A percentile compares a stretch with the other conserved stretches of the same genome.
Evolutionary conservation across 2,797 vertebrate genomes (phyloP).

Genomic region (Lepus townsendii): DNA sequence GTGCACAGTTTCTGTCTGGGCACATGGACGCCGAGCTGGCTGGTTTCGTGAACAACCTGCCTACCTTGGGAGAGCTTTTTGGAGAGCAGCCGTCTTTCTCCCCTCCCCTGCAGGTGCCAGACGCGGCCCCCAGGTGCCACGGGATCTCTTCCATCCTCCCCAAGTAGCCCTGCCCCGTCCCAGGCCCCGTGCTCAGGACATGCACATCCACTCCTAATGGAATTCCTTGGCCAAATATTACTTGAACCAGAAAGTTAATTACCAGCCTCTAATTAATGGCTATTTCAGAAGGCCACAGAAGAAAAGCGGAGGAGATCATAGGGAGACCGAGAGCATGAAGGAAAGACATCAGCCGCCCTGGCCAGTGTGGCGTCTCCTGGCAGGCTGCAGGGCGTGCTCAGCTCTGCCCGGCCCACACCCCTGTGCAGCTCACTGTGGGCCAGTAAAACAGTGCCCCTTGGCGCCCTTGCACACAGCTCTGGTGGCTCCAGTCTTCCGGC

Average conservation of each 20-base stretch:
- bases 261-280: conserved; percentile 87
- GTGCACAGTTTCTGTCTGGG: conserved; percentile 21
- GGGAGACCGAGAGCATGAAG: conserved; percentile 59
- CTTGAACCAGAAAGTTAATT: conserved; percentile 89
- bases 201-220: conserved; percentile 85
- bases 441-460: neutral
- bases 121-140: neutral
- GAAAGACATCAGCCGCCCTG: neutral
- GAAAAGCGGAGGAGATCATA: conserved; percentile 74
- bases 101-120: neutral
- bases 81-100: neutral
- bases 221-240: conserved; percentile 86
- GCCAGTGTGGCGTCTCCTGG: neutral
- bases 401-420: neutral
- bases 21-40: neutral
- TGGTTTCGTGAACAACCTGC: neutral
- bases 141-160: neutral
- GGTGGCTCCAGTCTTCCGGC: neutral
- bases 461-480: neutral
- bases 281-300: conserved; percentile 82
- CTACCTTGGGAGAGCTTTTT: neutral
- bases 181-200: conserved; percentile 71
- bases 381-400: neutral
- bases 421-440: too few relatives aligned
- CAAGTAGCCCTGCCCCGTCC: conserved; percentile 57